Evolutionary conservation across 2,113 vertebrate genomes (phyloP), one percentile per base, ranked within the genome.

Genomic region (Platichthys flesus): DNA sequence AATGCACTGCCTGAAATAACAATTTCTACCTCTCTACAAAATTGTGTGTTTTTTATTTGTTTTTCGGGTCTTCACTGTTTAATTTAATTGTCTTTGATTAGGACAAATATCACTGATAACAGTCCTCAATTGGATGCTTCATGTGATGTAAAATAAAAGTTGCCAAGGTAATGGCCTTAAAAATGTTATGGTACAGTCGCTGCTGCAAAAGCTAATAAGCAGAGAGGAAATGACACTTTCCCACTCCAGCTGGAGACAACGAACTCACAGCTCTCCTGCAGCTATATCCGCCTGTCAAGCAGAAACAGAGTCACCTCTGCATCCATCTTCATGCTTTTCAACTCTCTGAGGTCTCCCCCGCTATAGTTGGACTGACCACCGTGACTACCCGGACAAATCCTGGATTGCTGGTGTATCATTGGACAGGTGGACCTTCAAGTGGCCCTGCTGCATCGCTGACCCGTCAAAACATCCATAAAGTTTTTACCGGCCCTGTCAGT

Each of bases 241-340:
- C 9, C 15, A 18, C 24, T 18, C 5, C 24, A 8, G 56, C 56
- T 21, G 24, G 24, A 28, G 58, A 35, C 16, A 60, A 28, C 14
- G 5, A 10, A 60, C 58, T 42, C 35, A 21, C n/a, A 14, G 21
- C 61, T 45, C 2, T 23, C 40, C 20, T 12, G 35, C 61, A 21
- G 23, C n/a, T 42, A 45, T 21, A 45, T 13, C 14, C 21, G 14
- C 37, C 37, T 63, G 61, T 63, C 61, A 21, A 16, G 37, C 13
- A 45, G 20, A 63, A 45, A 63, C 12, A 63, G 21, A 63, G 61
- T 37, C 45, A 23, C 35, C 9, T 15, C 61, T n/a, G 37, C 40
- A 63, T 63, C 61, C 40, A 63, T 63, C 37, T 63, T 63, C 40
- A 24, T 63, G 40, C 37, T n/a, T 40, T 21, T 63, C 37, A 63